These are phyloP conservation scores for Buphagus erythrorhynchus DNA, from an alignment of 2,797 vertebrate genomes.

Conservation along the genomic window DNA sequence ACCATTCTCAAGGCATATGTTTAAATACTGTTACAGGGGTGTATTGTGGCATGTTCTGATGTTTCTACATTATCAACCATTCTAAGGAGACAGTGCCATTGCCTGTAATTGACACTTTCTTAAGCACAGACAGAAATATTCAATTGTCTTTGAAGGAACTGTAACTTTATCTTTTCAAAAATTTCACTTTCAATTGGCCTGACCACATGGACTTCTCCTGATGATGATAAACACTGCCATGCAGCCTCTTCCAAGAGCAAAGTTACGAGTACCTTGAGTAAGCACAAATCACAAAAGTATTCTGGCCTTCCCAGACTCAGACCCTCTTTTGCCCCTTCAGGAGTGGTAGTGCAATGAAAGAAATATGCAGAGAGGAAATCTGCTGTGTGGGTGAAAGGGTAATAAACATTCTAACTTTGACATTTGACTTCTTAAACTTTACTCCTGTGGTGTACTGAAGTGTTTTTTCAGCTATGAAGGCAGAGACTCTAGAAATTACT, in stretches of 20 bases:
- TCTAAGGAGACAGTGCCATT: background rate
- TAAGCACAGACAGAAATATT: background rate
- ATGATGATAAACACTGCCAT: background rate
- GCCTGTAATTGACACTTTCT: background rate
- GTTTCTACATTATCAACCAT: background rate
- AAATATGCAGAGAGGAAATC: background rate
- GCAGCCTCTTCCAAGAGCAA: background rate
- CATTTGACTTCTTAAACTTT: background rate
- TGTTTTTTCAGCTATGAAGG: background rate
- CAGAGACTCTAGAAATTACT: background rate
- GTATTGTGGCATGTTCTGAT: background rate
- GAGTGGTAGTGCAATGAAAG: background rate
- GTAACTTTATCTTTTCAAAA: background rate
- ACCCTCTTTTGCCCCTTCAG: background rate
- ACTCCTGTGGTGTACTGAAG: background rate
- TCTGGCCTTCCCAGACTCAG: background rate
- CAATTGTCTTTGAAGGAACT: background rate
- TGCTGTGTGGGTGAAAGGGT: accelerated
- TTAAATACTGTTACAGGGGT: background rate
- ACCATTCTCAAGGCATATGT: background rate
- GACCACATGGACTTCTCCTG: background rate
- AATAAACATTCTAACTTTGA: background rate
- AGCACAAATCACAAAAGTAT: background rate
- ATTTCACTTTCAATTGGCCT: background rate
- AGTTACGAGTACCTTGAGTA: background rate